Evolutionary conservation across 35 echinoderm and acorn worm genomes (phyloP).

Genomic region (Patiria miniata): DNA sequence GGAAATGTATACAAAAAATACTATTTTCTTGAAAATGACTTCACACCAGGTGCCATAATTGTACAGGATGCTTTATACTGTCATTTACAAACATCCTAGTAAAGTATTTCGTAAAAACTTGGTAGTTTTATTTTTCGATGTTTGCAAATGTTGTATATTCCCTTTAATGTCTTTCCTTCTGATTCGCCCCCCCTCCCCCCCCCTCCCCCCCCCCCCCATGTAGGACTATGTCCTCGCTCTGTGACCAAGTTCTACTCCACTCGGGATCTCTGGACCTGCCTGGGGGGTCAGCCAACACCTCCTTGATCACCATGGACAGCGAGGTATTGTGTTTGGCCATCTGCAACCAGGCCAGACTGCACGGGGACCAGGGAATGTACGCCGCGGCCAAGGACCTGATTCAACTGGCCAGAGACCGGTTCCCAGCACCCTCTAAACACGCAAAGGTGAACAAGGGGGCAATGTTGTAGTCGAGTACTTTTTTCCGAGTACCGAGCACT

Average conservation of each 20-base stretch:
- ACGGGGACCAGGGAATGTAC: constrained; percentile 62
- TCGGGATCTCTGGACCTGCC: constrained; percentile 34
- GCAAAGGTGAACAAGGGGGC: constrained; percentile 74
- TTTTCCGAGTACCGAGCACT: too few species aligned
- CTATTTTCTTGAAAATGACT: too few species aligned
- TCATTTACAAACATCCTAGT: too few species aligned
- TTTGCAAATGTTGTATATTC: too few species aligned
- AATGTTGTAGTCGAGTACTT: too few species aligned
- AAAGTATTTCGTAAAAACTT: too few species aligned
- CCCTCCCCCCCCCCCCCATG: not conserved
- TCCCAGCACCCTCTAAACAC: constrained; percentile 66
- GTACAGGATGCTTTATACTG: too few species aligned
- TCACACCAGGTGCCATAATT: too few species aligned
- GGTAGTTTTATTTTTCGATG: too few species aligned
- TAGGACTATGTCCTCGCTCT: constrained; percentile 79
- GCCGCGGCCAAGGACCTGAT: constrained; percentile 56
- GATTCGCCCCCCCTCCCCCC: too few species aligned
- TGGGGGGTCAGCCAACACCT: not conserved
- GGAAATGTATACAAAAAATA: too few species aligned
- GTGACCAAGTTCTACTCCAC: constrained; percentile 82
- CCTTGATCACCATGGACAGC: constrained; percentile 50
- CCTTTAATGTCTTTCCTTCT: too few species aligned
- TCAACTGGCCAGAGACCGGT: constrained; percentile 67
- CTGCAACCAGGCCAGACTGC: constrained; percentile 79
- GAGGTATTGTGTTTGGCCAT: constrained; percentile 81